Conservation (phyloP, 2,888 invertebrate genomes). For the Hypsopygia costalis region DNA sequence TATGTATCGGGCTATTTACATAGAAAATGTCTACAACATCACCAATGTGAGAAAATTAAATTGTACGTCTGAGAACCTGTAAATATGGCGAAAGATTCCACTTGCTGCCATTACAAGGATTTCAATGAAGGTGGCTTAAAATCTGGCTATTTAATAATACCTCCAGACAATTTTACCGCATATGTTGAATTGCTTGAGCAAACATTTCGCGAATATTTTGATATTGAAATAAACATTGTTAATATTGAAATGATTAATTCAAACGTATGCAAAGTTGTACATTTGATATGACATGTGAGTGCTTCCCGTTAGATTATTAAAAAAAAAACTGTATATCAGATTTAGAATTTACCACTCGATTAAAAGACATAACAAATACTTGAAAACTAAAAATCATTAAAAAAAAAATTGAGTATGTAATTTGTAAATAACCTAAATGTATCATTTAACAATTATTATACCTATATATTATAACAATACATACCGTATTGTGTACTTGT, state of each 20-base stretch:
- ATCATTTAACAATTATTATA: too few relatives aligned
- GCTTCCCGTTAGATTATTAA: constrained; percentile 1
- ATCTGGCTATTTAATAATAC: constrained; percentile 4
- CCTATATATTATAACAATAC: too few relatives aligned
- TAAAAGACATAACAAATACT: neutral
- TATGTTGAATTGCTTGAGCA: constrained; percentile 5
- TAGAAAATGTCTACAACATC: constrained; percentile 11
- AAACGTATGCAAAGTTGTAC: neutral
- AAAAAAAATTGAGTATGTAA: neutral
- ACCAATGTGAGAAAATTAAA: constrained; percentile 13
- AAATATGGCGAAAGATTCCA: constrained; percentile 4
- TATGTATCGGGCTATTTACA: constrained; percentile 15
- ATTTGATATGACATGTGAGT: neutral
- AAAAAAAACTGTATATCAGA: constrained; percentile 2
- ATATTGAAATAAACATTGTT: neutral
- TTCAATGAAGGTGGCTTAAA: constrained; percentile 4
- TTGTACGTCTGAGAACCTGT: constrained; percentile 5
- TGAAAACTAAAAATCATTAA: neutral
- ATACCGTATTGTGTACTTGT: too few relatives aligned
- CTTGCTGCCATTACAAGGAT: constrained; percentile 5
- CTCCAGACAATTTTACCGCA: constrained; percentile 4
- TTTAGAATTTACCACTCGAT: neutral
- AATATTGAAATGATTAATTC: constrained; percentile 4
- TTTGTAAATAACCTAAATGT: neutral
- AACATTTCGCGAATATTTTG: constrained; percentile 2